phyloP scores from a whole-genome alignment of 2,888 invertebrate genomes.

The Agonopterix heracliana region DNA sequence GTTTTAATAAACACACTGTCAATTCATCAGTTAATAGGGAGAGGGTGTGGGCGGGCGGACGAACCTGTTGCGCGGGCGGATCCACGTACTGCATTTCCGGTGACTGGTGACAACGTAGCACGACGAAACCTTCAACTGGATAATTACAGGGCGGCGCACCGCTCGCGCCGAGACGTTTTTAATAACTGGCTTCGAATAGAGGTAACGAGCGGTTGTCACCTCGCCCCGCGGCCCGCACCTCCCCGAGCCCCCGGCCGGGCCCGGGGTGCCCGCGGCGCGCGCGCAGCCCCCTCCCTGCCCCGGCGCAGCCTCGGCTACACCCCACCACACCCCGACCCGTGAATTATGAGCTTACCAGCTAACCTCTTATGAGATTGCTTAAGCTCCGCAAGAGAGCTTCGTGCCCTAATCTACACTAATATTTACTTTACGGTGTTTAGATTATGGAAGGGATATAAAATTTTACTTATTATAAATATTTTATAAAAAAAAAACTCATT shows the following conservation, averaged over 20 bases:
- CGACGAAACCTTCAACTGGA: slow-evolving; percentile 65
- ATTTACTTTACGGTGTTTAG: slow-evolving; percentile 32
- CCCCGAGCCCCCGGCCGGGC: slow-evolving; percentile 38
- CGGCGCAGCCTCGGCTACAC: slow-evolving; percentile 48
- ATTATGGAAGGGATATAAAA: background rate
- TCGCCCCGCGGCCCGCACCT: slow-evolving; percentile 57
- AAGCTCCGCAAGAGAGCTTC: slow-evolving; percentile 34
- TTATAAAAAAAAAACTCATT: no score
- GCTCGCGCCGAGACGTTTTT: slow-evolving; percentile 77
- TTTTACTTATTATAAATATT: no score
- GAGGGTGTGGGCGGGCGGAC: slow-evolving; percentile 58
- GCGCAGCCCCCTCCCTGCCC: slow-evolving; percentile 39
- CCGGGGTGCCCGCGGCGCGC: slow-evolving; percentile 47
- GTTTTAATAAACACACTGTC: slow-evolving; percentile 15
- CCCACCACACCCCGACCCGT: slow-evolving; percentile 57
- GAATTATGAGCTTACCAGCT: slow-evolving; percentile 61
- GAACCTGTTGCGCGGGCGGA: slow-evolving; percentile 72
- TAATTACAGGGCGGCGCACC: slow-evolving; percentile 76
- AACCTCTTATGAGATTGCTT: slow-evolving; percentile 37
- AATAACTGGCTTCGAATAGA: slow-evolving; percentile 76
- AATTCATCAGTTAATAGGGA: slow-evolving; percentile 31
- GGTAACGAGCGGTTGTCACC: slow-evolving; percentile 76
- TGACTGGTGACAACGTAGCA: slow-evolving; percentile 63
- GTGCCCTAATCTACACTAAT: slow-evolving; percentile 30
- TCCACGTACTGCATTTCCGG: slow-evolving; percentile 74